Evolutionary conservation across 2,113 vertebrate genomes (phyloP), one percentile per base, ranked within the genome.

Genomic region (Trogon surrucura): DNA sequence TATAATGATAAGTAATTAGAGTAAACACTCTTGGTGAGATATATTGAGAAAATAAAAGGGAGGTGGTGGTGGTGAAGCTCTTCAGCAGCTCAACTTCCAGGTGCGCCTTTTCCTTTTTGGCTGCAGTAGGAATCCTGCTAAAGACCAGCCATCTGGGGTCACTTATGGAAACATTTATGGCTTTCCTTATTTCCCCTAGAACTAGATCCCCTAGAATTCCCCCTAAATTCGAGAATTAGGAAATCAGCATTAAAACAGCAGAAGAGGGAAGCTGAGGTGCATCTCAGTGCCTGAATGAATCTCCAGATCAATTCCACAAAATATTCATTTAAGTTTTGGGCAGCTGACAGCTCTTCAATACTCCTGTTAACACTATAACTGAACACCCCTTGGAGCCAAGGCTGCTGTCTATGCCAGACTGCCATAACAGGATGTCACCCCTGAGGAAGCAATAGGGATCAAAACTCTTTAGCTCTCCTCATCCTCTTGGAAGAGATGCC

Each of bases 331-430:
- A 73, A 88, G 10, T 50, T 78, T 7, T 95, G 83, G 60, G 45
- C 74, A 88, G 67, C 38, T 78, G 81, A 82, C 90, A 95, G 80
- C 90, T 78, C 82, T 90, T 50, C 66, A 85, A 30, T 75, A 57
- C 38, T 74, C 75, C 61, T 67, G 54, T 82, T 88, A 88, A 88
- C 2, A 0, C 32, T 51, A 38, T 7, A 81, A 90, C 53, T 80
- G 54, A 93, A 77, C 60, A 80, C 19, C 67, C 75, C 82, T 57
- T 25, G 26, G 79, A 85, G 75, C 54, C 29, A 91, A 75, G 61
- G 73, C 80, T 92, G 75, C 72, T 86, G 23, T 92, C 83, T 74
- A 11, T 45, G 83, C 69, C 81, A 96, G 93, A 51, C 51, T 67
- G 51, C 32, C n/a, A 3, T 2, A 85, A 21, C 94, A 93, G 66